Conservation (phyloP, 2,113 vertebrate genomes). For the Motacilla alba region DNA sequence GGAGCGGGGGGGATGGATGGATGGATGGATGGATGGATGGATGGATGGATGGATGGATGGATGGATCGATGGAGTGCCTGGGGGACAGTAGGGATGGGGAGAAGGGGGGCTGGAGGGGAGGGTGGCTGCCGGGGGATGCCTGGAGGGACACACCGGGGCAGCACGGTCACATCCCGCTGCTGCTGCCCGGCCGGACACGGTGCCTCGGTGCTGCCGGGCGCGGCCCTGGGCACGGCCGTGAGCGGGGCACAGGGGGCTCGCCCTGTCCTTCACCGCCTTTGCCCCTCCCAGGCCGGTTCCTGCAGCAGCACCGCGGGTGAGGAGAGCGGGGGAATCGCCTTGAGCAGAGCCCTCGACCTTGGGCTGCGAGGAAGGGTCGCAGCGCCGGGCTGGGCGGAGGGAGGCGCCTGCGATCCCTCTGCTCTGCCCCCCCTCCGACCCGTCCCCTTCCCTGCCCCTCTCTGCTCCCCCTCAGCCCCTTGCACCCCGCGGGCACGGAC, state of each 20-base stretch:
- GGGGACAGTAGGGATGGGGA: no score
- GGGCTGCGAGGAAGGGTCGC: neutral
- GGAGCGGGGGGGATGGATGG: no score
- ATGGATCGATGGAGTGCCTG: neutral
- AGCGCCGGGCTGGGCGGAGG: neutral
- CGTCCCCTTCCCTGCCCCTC: neutral
- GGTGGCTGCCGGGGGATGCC: neutral
- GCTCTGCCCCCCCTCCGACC: neutral
- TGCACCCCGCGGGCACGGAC: neutral
- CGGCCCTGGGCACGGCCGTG: neutral
- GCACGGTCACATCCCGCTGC: neutral
- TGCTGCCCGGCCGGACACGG: no score
- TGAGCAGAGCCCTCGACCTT: neutral
- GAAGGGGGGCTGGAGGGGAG: neutral
- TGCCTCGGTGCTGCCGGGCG: no score
- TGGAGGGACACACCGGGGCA: neutral
- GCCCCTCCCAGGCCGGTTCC: neutral
- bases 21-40: neutral
- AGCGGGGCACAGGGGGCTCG: neutral
- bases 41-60: neutral
- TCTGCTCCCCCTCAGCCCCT: neutral
- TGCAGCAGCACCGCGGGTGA: rapidly evolving
- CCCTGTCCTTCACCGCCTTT: neutral
- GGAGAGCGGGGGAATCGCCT: neutral
- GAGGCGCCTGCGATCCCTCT: neutral